Conservation (phyloP, 2,113 vertebrate species). For the Takifugu bimaculatus region DNA sequence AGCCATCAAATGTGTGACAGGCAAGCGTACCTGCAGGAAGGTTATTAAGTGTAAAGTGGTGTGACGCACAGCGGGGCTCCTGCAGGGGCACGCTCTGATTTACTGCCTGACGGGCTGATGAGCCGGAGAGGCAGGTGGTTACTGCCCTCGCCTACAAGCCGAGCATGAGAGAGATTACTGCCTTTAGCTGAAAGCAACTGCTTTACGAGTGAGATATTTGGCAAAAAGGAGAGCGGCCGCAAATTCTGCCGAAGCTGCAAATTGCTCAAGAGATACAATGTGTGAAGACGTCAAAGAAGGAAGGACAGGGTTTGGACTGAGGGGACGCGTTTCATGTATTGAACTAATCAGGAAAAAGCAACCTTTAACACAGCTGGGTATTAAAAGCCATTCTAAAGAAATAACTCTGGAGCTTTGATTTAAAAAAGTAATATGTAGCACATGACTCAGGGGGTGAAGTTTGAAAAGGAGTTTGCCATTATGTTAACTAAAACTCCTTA, state of each 20-base stretch:
- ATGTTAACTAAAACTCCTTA: no score
- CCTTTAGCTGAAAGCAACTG: constrained; percentile 46
- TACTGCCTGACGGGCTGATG: constrained; percentile 50
- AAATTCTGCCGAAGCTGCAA: constrained; percentile 12
- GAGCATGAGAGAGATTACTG: constrained; percentile 50
- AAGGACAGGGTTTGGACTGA: no score
- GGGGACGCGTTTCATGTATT: no score
- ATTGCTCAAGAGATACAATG: constrained; percentile 14
- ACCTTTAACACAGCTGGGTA: no score
- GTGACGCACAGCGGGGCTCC: constrained; percentile 33
- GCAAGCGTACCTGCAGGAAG: constrained; percentile 29
- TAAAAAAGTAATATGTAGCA: no score
- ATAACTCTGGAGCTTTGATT: no score
- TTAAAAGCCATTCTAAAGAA: no score
- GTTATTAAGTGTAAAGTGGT: constrained; percentile 19
- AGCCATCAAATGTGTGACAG: constrained; percentile 16
- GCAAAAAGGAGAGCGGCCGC: constrained; percentile 16
- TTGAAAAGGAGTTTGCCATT: no score
- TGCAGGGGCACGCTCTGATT: constrained; percentile 44
- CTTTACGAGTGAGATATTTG: constrained; percentile 44
- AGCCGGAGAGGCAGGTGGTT: constrained; percentile 38
- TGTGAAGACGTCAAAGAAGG: constrained; percentile 1
- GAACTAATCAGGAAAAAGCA: no score
- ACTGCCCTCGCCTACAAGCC: constrained; percentile 32
- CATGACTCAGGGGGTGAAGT: no score